Evolutionary conservation across 2,888 invertebrate species (phyloP).

Genomic region (Mesorhabditis belari): DNA sequence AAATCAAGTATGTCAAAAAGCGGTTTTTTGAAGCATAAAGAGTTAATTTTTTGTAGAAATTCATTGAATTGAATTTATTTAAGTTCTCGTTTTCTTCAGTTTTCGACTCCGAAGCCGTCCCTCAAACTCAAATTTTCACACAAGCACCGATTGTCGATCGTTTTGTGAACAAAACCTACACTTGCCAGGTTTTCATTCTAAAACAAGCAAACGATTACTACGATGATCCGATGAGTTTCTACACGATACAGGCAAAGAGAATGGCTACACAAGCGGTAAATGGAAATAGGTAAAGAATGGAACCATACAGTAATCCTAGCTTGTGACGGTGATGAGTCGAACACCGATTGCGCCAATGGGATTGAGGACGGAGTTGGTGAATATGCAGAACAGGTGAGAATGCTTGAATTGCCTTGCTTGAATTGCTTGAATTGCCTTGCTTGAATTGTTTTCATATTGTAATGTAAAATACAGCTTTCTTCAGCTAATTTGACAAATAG

Average conservation of each 20-base stretch:
- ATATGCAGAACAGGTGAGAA: neutral
- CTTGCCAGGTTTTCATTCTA: constrained; percentile 14
- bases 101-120: neutral
- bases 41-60: no score
- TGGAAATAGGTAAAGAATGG: no score
- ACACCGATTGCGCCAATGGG: neutral
- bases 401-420: no score
- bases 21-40: no score
- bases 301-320: neutral
- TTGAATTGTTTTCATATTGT: no score
- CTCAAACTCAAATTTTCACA: neutral
- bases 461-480: no score
- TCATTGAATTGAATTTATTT: no score
- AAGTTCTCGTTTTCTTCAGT: no score
- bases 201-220: constrained; percentile 19
- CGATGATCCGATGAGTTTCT: constrained; percentile 2
- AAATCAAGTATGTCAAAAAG: no score
- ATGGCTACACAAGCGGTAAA: neutral
- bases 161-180: constrained; percentile 12
- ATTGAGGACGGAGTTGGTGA: neutral
- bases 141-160: neutral
- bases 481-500: no score
- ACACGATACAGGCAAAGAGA: neutral
- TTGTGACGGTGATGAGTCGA: neutral
- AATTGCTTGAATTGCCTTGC: no score